Conservation (phyloP, 2,113 vertebrate genomes). For the Daphoenositta chrysoptera region DNA sequence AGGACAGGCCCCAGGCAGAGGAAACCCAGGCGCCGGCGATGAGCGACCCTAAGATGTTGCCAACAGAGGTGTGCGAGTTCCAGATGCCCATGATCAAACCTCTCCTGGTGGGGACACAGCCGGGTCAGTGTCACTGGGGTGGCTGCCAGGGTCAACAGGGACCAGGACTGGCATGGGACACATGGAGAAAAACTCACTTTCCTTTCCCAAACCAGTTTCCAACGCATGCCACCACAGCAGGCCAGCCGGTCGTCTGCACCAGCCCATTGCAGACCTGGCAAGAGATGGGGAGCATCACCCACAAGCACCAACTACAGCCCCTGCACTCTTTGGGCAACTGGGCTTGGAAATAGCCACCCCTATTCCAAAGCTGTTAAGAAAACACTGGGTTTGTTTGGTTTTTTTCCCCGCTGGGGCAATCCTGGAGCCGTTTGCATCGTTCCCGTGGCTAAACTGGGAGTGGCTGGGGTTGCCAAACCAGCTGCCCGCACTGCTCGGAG, state of each 20-base stretch:
- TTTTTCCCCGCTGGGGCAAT: not conserved
- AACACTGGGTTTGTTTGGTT: not conserved
- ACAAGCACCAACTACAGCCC: not conserved
- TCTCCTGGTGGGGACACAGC: slow-evolving; percentile 59
- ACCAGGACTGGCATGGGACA: not conserved
- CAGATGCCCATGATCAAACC: slow-evolving; percentile 98
- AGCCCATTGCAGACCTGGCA: slow-evolving; percentile 88
- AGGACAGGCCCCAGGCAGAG: slow-evolving; percentile 88
- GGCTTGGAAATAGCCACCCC: not conserved
- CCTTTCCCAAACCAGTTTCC: slow-evolving; percentile 99
- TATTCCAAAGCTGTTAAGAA: not conserved
- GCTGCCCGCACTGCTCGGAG: fast-evolving
- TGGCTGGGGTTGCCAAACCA: not conserved
- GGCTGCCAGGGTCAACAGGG: not conserved
- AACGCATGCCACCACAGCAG: slow-evolving; percentile 88
- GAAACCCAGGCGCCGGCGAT: slow-evolving; percentile 89
- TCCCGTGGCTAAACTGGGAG: not conserved
- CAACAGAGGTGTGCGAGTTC: slow-evolving; percentile 97
- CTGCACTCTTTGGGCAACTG: not conserved
- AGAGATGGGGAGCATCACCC: not conserved
- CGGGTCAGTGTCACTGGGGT: fast-evolving
- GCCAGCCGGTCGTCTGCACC: slow-evolving; percentile 95
- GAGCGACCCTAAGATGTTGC: slow-evolving; percentile 96
- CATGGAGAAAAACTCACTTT: slow-evolving; percentile 81
- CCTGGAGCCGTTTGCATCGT: fast-evolving